Evolutionary conservation across 2,888 invertebrate species (phyloP), one percentile per base, ranked within the genome.

Genomic region (Drosophila cyrtoloma): DNA sequence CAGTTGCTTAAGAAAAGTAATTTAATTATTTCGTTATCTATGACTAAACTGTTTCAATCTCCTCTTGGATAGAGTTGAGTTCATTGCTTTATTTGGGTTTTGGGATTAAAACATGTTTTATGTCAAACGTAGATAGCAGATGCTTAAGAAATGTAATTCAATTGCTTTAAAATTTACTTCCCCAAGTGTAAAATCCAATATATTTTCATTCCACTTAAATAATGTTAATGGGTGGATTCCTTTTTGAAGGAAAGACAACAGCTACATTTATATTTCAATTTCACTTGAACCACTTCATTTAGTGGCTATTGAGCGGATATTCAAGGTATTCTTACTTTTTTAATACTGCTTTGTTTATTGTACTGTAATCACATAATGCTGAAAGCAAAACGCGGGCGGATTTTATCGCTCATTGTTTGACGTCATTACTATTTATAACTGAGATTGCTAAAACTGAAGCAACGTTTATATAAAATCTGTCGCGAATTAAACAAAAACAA

Each of bases 391-490:
- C 26, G 5, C 14, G 5, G 5, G n/a, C 14, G 28, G 28, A 39
- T 39, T 22, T 33, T 66, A 33, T 44, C 28, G 32, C 42, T 14
- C 2, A 12, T 5, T 19, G 32, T 33, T 56, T 56, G 50, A 57
- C 51, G 39, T 51, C 39, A 57, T 42, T 66, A 35, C 19, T 19
- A 30, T 39, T 7, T 30, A 33, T 42, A 22, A 7, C 35, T 47
- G 6, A 42, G 35, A 58, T 69, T 58, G 35, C 5, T 5, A 53
- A 37, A 61, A 53, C 16, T 22, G 10, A 22, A 61, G 10, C 30
- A 12, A 30, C 42, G 37, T 7, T 37, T 51, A 5, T 69, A 69
- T 26, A 51, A 67, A 44, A 50, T 32, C 35, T 16, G 37, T 14
- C 22, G 50, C 30, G n/a, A 37, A n/a, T 3, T 50, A 26, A 10